phyloP scores from a whole-genome alignment of 2,797 vertebrate genomes.

The Trichosurus vulpecula region DNA sequence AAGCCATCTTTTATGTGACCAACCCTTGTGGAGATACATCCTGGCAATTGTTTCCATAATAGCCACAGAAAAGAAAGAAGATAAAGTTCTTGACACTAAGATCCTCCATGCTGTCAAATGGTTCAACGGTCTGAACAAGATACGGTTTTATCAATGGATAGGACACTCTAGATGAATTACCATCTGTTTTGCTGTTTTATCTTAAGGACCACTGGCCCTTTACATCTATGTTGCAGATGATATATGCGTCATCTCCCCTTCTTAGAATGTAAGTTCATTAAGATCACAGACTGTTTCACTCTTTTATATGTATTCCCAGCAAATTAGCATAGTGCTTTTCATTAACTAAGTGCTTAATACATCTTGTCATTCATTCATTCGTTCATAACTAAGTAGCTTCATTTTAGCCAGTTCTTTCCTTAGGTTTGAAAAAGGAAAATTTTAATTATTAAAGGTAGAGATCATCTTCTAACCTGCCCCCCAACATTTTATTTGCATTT shows the following conservation, averaged over 20 bases:
- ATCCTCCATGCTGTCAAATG: background rate
- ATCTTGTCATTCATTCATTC: background rate
- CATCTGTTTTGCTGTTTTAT: background rate
- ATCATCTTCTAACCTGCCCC: background rate
- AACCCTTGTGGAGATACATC: background rate
- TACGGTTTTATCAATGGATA: background rate
- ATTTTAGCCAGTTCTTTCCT: background rate
- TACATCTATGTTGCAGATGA: background rate
- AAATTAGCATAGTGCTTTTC: background rate
- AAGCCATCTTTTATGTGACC: background rate
- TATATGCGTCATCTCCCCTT: background rate
- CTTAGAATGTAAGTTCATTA: background rate
- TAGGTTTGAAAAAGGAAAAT: slow-evolving; percentile 38
- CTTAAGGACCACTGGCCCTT: background rate
- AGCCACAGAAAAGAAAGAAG: background rate
- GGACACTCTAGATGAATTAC: background rate
- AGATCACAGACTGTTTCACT: background rate
- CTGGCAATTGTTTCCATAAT: background rate
- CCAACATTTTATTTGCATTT: background rate
- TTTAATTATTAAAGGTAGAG: slow-evolving; percentile 10
- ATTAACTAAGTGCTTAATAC: background rate
- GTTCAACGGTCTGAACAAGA: background rate
- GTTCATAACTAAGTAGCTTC: background rate
- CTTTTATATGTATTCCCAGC: too few species aligned
- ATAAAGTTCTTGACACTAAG: background rate